Evolutionary conservation across 2,113 vertebrate genomes (phyloP).

Genomic region (Trichomycterus rosablanca): DNA sequence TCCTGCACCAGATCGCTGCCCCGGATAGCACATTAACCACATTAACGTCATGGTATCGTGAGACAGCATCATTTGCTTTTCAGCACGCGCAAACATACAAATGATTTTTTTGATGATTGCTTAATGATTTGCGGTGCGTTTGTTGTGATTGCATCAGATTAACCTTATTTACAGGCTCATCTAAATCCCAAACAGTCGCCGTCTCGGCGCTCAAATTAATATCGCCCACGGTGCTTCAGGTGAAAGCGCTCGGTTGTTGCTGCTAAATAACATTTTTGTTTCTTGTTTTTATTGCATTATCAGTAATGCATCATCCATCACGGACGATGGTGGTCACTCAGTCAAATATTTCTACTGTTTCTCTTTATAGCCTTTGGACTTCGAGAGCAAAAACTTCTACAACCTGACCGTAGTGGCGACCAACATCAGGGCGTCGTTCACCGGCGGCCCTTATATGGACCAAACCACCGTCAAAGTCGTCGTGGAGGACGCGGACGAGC

Average conservation of each 20-base stretch:
- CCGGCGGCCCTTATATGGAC: slow-evolving; percentile 86
- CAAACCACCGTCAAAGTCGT: slow-evolving; percentile 85
- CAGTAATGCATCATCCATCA: too few relatives aligned
- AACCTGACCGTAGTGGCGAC: slow-evolving; percentile 89
- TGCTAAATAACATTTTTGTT: too few relatives aligned
- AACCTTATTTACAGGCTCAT: slow-evolving; percentile 49
- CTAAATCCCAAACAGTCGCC: slow-evolving; percentile 46
- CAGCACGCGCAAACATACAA: slow-evolving; percentile 46
- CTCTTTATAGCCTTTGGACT: slow-evolving; percentile 83
- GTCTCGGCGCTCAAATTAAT: slow-evolving; percentile 50
- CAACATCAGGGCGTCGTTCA: slow-evolving; percentile 77
- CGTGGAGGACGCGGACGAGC: slow-evolving; percentile 90
- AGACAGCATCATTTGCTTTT: slow-evolving; percentile 46
- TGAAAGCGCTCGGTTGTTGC: slow-evolving; percentile 44
- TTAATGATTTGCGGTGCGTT: slow-evolving; percentile 50
- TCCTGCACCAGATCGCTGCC: slow-evolving; percentile 47
- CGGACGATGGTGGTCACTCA: too few relatives aligned
- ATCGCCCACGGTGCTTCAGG: slow-evolving; percentile 45
- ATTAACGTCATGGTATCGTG: slow-evolving; percentile 47
- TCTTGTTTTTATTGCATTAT: too few relatives aligned
- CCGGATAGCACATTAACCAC: slow-evolving; percentile 42
- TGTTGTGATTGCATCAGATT: slow-evolving; percentile 47
- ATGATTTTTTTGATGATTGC: slow-evolving; percentile 51
- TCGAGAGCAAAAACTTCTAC: slow-evolving; percentile 87
- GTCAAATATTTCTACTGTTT: slow-evolving; percentile 18